Evolutionary conservation across 2,797 vertebrate species (phyloP), one percentile per base, ranked within the genome.

Genomic region (Astyanax mexicanus): DNA sequence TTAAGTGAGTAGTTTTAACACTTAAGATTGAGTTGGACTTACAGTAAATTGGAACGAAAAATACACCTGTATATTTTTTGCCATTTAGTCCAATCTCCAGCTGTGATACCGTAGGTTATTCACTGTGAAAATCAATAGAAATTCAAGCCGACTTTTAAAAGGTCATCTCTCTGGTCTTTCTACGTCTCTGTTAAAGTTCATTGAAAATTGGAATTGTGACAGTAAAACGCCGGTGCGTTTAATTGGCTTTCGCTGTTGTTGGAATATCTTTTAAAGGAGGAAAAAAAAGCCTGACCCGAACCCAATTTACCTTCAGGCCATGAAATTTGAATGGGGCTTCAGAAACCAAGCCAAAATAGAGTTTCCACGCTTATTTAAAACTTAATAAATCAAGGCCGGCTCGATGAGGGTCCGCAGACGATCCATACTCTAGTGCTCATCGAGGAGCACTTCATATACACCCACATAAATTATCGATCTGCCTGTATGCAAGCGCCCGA

Each of bases 401-500:
- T 55, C 40, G 65, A 81, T 55, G 29, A 4, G 52, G 67, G 69
- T 21, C 19, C 27, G 17, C n/a, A 3, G 62, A 66, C 9, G 51
- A 78, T 84, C 80, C 74, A 80, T 83, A 71, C 42, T n/a, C 47
- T 44, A 51, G 64, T 54, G 62, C 47, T 23, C 64, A 45, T 73
- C 65, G 73, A 79, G 57, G 62, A 77, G 78, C 72, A 70, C 81
- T 74, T 84, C 76, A 77, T 72, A 80, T 74, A 81, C 69, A 79
- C 69, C 64, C 77, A 69, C 75, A 81, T 85, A 55, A 75, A 84
- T 84, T 79, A 85, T 81, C 71, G 75, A 83, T 81, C 60, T 19
- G 55, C 44, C 69, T 54, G 57, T 45, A 15, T 57, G 38, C 62
- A 65, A 62, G 75, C 15, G 10, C 45, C 55, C 44, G 29, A 78